Conservation (phyloP, 2,888 invertebrate genomes). For the Frankliniella intonsa region DNA sequence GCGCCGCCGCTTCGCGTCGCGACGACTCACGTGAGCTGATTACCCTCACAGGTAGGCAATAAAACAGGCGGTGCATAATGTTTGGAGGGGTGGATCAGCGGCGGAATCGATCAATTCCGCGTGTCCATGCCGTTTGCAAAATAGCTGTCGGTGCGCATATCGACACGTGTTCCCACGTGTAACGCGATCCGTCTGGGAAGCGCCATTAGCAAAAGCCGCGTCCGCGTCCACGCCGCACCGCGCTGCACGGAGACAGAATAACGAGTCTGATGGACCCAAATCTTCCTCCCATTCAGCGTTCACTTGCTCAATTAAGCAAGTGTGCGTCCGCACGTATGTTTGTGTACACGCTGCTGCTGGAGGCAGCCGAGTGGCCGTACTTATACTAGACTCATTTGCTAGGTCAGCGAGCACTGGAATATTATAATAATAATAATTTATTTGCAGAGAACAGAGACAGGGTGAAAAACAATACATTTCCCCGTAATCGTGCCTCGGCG, state of each 20-base stretch:
- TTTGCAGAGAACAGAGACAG: too few relatives aligned
- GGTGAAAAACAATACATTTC: too few relatives aligned
- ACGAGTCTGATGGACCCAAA: neutral
- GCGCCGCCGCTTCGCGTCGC: too few relatives aligned
- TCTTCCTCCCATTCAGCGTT: neutral
- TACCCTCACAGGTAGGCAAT: neutral
- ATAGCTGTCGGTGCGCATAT: neutral
- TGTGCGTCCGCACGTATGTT: neutral
- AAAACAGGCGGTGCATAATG: neutral
- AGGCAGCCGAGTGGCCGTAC: too few relatives aligned
- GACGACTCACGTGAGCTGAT: neutral
- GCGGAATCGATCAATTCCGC: constrained; percentile 15
- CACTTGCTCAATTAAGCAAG: neutral
- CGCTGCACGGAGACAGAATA: neutral
- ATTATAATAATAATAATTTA: too few relatives aligned
- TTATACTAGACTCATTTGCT: too few relatives aligned
- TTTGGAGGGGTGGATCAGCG: neutral
- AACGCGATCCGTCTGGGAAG: constrained; percentile 22
- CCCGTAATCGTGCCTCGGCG: too few relatives aligned
- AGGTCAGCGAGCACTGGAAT: too few relatives aligned
- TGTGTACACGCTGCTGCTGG: too few relatives aligned
- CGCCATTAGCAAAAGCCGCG: neutral
- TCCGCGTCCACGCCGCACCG: neutral
- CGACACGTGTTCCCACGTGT: constrained; percentile 6
- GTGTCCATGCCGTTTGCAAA: constrained; percentile 11